phyloP scores from a whole-genome alignment of 2,113 vertebrate genomes.

The Malurus alboscapulatus region DNA sequence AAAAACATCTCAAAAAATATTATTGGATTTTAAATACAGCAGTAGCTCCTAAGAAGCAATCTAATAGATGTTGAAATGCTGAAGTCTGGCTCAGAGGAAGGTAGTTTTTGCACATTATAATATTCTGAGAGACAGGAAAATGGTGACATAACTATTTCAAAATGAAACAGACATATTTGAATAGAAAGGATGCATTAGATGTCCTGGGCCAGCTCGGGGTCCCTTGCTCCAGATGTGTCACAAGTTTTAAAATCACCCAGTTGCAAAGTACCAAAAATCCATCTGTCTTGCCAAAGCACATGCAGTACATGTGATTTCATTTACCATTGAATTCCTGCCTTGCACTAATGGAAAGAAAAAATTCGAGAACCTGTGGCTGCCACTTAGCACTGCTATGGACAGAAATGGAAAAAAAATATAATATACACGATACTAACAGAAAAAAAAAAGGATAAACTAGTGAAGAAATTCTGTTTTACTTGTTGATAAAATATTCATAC shows the following conservation, averaged over 20 bases:
- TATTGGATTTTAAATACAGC: background rate
- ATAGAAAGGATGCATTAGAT: background rate
- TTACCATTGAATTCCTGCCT: background rate
- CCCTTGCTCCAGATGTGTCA: background rate
- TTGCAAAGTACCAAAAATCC: background rate
- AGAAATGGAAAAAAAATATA: background rate
- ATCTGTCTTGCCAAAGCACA: background rate
- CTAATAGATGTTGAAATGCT: background rate
- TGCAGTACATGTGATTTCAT: background rate
- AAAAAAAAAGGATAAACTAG: background rate
- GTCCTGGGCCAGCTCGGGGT: background rate
- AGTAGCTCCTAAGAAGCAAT: background rate
- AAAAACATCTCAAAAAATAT: background rate
- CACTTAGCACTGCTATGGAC: background rate
- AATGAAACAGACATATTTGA: background rate
- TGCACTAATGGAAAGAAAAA: background rate
- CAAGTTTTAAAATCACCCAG: background rate
- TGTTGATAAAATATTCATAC: background rate
- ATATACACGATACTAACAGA: background rate
- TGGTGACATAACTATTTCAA: background rate
- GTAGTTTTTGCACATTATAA: background rate
- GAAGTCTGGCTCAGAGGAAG: background rate
- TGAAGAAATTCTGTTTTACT: background rate
- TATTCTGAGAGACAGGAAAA: background rate
- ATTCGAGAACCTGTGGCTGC: background rate